Base-by-base conservation (phyloP, 2,113 vertebrate species). In the Motacilla alba region DNA sequence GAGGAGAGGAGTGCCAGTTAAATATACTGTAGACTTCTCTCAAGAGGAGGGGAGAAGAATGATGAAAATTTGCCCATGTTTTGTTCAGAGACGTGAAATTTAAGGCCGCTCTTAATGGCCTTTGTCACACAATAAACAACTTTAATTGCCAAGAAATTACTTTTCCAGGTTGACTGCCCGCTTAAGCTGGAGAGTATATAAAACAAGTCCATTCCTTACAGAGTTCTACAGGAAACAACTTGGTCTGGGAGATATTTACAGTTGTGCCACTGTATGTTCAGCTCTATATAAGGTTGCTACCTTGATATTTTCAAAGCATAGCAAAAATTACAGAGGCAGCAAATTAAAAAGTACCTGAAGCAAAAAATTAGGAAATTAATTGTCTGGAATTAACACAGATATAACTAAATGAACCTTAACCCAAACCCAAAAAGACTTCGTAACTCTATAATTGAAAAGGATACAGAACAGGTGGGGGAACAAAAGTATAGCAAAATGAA, bases 281-380 rank as follows among this genome's bases (percentile, higher is more conserved):
- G 17, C 37, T 73, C 55, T 53, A 14, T 1, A 3, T 8, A 78
- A 88, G 24, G 27, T 6, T 55, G 39, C 39, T 35, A 69, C 18
- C 30, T 55, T 16, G 21, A 0, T 74, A 39, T 55, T 83, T 92
- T 77, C 63, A 47, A 70, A 86, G 55, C 55, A 77, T 2, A 7
- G 43, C 59, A 83, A 70, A 76, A 95, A 56, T 64, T 75, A 93
- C 17, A 68, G 84, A 74, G 63, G 20, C 53, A 72, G 80, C 39
- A 86, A 92, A 94, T 92, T 81, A 76, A 81, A 86, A 93, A 89
- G 64, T n/a, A 77, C 39, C 44, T 81, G 73, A 78, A 84, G 93
- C 93, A 92, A 92, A 60, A 94, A 94, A 87, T 35, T 20, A 91
- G 37, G n/a, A 73, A 80, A 31, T 63, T 95, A 94, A 93, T 74